A percentile compares a stretch with the other conserved stretches of the same genome.
phyloP scores from a whole-genome alignment of 2,113 vertebrate genomes.

The Macheiramphus alcinus region DNA sequence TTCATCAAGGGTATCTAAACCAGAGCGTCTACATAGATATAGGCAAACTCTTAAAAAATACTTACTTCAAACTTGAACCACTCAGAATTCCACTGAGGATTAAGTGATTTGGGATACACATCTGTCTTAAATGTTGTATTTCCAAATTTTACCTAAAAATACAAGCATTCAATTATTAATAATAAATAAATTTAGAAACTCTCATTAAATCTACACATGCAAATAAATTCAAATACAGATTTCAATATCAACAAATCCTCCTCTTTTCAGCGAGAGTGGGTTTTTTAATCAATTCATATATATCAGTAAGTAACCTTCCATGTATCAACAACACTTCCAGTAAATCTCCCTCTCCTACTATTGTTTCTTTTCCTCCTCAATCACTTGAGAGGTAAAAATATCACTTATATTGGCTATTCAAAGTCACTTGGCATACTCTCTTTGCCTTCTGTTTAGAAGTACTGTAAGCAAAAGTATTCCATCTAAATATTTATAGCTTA shows the following conservation, averaged over 20 bases:
- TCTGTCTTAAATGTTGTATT: constrained; percentile 99
- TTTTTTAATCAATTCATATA: not conserved
- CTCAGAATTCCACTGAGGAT: constrained; percentile 99
- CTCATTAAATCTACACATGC: not conserved
- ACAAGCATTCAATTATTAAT: not conserved
- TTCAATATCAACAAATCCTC: not conserved
- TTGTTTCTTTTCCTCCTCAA: not conserved
- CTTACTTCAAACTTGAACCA: constrained; percentile 99
- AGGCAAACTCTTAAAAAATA: not conserved
- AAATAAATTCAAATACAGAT: not conserved
- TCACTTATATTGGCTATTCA: not conserved
- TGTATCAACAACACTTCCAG: not conserved
- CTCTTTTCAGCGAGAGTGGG: not conserved
- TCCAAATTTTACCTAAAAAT: constrained; percentile 94
- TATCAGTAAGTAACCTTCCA: not conserved
- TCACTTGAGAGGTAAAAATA: not conserved
- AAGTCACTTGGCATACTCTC: not conserved
- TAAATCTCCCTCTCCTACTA: not conserved
- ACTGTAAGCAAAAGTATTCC: not conserved
- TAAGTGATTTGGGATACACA: constrained; percentile 94
- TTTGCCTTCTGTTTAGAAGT: not conserved
- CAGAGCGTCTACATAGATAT: not conserved
- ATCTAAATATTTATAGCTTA: not conserved
- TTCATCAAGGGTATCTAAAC: not conserved
- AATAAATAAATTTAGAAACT: not conserved